Evolutionary conservation across 53 echinoderm and acorn worm species (phyloP), one percentile per base, ranked within the genome.

Genomic region (Apostichopus leukothele): DNA sequence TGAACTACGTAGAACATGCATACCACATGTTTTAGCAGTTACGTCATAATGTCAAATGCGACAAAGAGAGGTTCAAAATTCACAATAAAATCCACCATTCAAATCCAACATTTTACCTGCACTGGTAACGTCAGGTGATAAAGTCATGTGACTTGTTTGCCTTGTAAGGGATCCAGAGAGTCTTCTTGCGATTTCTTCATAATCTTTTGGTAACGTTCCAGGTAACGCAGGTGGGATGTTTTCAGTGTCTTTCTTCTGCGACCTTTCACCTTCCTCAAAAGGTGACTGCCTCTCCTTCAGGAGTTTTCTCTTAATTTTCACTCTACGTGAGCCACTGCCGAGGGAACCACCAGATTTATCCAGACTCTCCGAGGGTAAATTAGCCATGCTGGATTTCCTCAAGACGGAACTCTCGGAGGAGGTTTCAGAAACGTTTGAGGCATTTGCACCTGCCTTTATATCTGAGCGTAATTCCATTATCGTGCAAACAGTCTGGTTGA

Each of bases 261-360:
- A 53, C 60, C 59, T 74, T 27, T 60, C 74, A 22, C 66, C 53
- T 22, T 10, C 60, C 20, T 95, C 95, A 93, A 97, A 97, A 9
- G 98, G 98, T 27, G 95, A 95, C 60, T 66, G 90, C 60, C 94
- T 93, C 73, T 97, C 98, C 80, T 81, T 90, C 8, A 97, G 91
- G 81, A 92, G 91, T 83, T 94, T 97, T 19, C 95, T 94, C 67
- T 97, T 97, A 88, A 97, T 93, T 59, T 94, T 88, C 26, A 97
- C 95, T 54, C 93, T 87, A 75, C 91, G 91, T 18, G 97, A 95
- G 5, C 89, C 90, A 61, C 85, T 76, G 67, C 93, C 93, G 50
- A 91, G 89, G 50, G 89, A 88, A 19, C 89, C 9, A 12, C 57
- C 89, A 10, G 79, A 89, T 18, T 16, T 67, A 79, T 85, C 75